Evolutionary conservation across 2,113 vertebrate genomes (phyloP).

Genomic region (Acrocephalus arundinaceus): DNA sequence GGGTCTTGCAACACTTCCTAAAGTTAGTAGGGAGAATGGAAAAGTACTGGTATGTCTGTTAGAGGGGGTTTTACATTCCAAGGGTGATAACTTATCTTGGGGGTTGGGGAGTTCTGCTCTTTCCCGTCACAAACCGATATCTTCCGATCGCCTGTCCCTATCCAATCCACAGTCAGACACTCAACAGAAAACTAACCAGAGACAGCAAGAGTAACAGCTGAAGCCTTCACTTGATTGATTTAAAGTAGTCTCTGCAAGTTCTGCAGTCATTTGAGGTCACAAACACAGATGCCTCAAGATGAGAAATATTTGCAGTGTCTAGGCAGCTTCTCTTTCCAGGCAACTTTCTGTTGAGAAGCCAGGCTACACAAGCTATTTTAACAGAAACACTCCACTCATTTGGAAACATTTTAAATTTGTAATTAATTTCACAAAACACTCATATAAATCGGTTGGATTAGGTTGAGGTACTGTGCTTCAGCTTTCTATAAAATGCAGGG

Average conservation of each 20-base stretch:
- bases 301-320: neutral
- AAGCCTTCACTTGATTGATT: neutral
- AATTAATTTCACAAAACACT: slow-evolving; percentile 12
- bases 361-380: neutral
- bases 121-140: no score
- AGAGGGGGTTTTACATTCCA: no score
- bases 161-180: neutral
- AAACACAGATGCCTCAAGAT: neutral
- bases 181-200: neutral
- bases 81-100: no score
- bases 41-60: no score
- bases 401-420: neutral
- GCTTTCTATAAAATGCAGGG: neutral
- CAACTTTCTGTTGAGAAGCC: neutral
- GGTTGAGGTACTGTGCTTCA: neutral
- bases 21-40: no score
- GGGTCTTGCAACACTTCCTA: no score
- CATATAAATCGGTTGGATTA: neutral
- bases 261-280: neutral
- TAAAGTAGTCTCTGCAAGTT: neutral
- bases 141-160: no score
- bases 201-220: neutral
- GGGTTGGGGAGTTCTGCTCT: no score
- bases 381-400: neutral
- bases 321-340: neutral